phyloP scores from a whole-genome alignment of 2,888 invertebrate species.

The Pseudococcus viburni region DNA sequence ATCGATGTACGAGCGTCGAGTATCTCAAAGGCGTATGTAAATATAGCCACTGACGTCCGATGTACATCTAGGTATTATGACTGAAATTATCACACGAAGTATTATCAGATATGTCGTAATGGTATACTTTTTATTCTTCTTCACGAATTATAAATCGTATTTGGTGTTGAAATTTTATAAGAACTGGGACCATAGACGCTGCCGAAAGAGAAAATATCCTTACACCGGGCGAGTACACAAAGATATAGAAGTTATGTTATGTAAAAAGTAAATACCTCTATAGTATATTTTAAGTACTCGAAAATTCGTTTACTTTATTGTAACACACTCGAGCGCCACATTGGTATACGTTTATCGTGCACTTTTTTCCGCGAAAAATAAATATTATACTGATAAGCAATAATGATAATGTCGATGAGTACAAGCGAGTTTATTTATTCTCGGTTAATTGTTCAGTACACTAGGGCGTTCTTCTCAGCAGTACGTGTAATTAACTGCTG shows the following conservation, averaged over 20 bases:
- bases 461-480: neutral
- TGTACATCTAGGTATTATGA: neutral
- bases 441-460: constrained; percentile 36
- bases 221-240: neutral
- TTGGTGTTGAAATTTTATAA: neutral
- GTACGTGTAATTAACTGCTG: neutral
- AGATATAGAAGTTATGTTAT: neutral
- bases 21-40: neutral
- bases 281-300: neutral
- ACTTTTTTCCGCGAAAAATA: constrained; percentile 42
- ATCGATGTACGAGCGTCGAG: neutral
- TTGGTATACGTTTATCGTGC: constrained; percentile 38
- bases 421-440: constrained; percentile 19
- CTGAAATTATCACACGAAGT: constrained; percentile 22
- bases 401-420: constrained; percentile 40
- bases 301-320: neutral
- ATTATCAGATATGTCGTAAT: constrained; percentile 1
- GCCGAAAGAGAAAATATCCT: neutral
- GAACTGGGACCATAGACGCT: neutral
- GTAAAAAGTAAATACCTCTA: constrained; percentile 22
- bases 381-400: constrained; percentile 46
- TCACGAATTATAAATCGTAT: constrained; percentile 4
- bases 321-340: constrained; percentile 27
- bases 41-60: neutral
- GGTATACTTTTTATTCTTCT: neutral